Base-by-base conservation (phyloP, 2,113 vertebrate genomes). In the Hepsetus odoe region DNA sequence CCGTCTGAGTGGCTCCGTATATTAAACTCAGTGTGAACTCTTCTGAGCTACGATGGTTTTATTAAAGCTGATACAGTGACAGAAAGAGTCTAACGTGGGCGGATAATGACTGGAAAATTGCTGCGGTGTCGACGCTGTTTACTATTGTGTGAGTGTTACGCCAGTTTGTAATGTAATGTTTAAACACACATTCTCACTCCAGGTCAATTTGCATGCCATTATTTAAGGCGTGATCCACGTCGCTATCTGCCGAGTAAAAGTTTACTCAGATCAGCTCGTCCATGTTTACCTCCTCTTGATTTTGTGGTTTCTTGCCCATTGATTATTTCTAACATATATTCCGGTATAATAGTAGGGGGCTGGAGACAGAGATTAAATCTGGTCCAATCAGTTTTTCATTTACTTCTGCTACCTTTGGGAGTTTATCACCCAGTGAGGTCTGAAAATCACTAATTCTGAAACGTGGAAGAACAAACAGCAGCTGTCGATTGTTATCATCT, bases 391-490 rank as follows among this genome's bases (percentile, higher is more conserved):
- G 16, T 62, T 62, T 62, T 62, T 62, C 5, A 62, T 62, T 62
- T 32, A 33, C 59, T 32, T 62, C 30, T 62, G 30, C 30, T 20
- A 1, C 59, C 5, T 0, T 14, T 32, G 26, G 8, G 59, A 32
- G 30, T 62, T 62, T 62, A 62, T 33, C 59, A 33, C 59, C 30
- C 28, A 14, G 5, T 6, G 3, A 20, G 30, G 59, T n/a, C 30
- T 32, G 56, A 59, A 59, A 32, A 59, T 11, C 28, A 33, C 59
- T 33, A 13, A 8, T 62, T 62, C 18, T 30, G 2, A n/a, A 14
- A 62, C n/a, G 30, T 33, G 13, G 16, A 62, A 62, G 59, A 62
- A 32, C 59, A 62, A 62, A 62, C 59, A 62, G 59, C 26, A 20
- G 59, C 59, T 33, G 32, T 62, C 28, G 14, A 16, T 20, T 62